These are phyloP conservation scores for Sternarchorhynchus goeldii DNA, from an alignment of 2,797 vertebrate species.

Conservation along the genomic window DNA sequence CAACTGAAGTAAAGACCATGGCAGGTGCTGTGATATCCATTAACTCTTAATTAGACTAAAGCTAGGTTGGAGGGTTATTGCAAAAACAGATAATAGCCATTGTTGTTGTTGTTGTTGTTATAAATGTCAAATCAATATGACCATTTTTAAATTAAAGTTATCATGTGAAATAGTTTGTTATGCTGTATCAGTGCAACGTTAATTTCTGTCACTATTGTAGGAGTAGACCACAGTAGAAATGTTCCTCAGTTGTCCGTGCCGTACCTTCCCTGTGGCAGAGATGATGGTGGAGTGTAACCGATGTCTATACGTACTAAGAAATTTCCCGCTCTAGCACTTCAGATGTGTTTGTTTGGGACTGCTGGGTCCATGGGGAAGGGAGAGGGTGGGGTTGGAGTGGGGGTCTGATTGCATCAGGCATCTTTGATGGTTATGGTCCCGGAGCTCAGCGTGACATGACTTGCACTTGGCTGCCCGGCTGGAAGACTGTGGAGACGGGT, in stretches of 20 bases:
- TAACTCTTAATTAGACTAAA: no score
- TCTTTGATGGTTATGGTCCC: constrained; percentile 22
- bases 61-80: no score
- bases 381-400: not conserved
- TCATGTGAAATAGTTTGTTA: no score
- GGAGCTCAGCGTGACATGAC: not conserved
- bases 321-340: not conserved
- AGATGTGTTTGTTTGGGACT: constrained; percentile 33
- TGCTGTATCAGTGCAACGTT: no score
- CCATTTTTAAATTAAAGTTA: no score
- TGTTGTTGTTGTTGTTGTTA: no score
- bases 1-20: no score
- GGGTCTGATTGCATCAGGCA: constrained; percentile 31
- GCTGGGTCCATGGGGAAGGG: not conserved
- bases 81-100: no score
- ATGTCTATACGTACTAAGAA: not conserved
- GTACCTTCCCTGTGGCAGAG: not conserved
- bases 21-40: no score
- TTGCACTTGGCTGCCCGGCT: constrained; percentile 4
- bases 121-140: no score
- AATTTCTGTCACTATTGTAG: no score
- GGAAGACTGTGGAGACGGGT: not conserved
- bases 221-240: no score
- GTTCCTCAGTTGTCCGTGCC: not conserved
- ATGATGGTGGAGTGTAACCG: not conserved